Base-by-base conservation (phyloP, 2,113 vertebrate species). In the Steatornis caripensis region DNA sequence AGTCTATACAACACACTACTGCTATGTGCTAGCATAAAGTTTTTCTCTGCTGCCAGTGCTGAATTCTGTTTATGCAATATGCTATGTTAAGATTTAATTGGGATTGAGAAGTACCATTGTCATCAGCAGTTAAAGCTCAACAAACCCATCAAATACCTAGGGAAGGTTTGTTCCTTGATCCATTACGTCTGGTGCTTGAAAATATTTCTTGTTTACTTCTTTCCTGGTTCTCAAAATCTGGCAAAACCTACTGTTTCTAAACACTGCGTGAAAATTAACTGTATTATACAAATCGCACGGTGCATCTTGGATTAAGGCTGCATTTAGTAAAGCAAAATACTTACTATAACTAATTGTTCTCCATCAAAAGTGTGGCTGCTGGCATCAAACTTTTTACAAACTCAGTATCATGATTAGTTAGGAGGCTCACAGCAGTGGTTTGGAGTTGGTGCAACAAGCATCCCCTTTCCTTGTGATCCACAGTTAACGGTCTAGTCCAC, bases 371-470 rank as follows among this genome's bases (percentile, higher is more conserved):
- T 5, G 4, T 41, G 66, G 14, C 36, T 89, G 16, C 29, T 5
- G 13, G 57, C 49, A 62, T 68, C 32, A 17, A 29, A 61, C 46
- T 20, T 91, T 64, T 36, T 36, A 12, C 48, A 68, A 1, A 51
- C 36, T 48, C 22, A 34, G 0, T 12, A 0, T 7, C 4, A 4
- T 12, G 22, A 19, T 39, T 60, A 19, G 41, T 58, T 15, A 0
- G 1, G 8, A 60, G 29, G 3, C 66, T 49, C 24, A 29, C 22
- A 39, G 46, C 11, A 2, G 18, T 2, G 13, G 8, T 66, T 20
- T 19, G 83, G 60, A 23, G 54, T 5, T 32, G 80, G 26, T 2
- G 18, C 66, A 66, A 19, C 0, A 3, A n/a, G 26, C 34, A 6
- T 39, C 20, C 45, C n/a, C 32, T 49, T 36, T n/a, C n/a, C 30